Conservation (phyloP, 2,797 vertebrate genomes). For the Acomys russatus region DNA sequence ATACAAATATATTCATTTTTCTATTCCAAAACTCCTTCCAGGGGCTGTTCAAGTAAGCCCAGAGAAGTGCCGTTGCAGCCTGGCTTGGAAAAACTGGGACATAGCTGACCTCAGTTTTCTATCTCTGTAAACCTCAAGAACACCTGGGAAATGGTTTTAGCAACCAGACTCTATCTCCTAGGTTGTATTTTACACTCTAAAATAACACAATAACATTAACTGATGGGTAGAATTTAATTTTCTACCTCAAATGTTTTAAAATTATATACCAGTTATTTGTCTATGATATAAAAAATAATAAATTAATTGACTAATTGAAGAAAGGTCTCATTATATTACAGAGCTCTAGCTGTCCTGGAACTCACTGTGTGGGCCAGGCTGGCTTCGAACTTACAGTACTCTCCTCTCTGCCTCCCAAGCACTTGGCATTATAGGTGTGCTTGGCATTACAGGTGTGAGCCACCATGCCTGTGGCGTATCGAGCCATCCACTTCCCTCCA, state of each 20-base stretch:
- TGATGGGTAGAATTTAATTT: background rate
- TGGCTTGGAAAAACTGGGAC: constrained; percentile 23
- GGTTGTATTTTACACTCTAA: background rate
- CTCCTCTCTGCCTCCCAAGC: background rate
- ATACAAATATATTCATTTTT: background rate
- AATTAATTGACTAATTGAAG: background rate
- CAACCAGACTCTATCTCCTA: background rate
- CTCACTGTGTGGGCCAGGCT: background rate
- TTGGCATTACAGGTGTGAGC: background rate
- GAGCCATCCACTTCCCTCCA: background rate
- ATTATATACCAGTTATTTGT: background rate
- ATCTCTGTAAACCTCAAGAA: background rate
- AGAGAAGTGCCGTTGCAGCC: background rate
- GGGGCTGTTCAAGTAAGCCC: background rate
- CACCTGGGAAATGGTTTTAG: constrained; percentile 17
- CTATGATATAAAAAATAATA: background rate
- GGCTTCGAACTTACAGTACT: background rate
- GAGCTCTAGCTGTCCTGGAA: background rate
- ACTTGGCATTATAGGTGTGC: background rate
- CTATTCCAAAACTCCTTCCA: background rate
- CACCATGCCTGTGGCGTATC: background rate
- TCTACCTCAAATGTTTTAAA: constrained; percentile 43
- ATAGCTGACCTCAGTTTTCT: constrained; percentile 13
- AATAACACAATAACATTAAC: constrained; percentile 38
- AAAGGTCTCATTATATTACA: background rate